Evolutionary conservation across 2,888 invertebrate species (phyloP), one percentile per base, ranked within the genome.

Genomic region (Hydrotaea cyrtoneurina): DNA sequence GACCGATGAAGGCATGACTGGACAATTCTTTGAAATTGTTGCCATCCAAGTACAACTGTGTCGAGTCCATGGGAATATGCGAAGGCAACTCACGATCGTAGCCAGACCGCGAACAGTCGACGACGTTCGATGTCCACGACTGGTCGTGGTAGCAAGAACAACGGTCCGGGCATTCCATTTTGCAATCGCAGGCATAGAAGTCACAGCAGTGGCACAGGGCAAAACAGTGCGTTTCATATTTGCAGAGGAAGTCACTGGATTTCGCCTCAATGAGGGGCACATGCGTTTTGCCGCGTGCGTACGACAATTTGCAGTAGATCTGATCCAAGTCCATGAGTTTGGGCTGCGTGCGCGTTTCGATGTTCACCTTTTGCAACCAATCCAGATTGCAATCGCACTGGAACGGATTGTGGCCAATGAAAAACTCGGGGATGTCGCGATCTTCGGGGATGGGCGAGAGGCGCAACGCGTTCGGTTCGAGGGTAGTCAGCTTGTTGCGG

Each of bases 161-260:
- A 91, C 97, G 96, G 83, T 94, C 94, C 73, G 98, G 98, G 92
- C 98, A 98, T 89, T 96, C 97, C 97, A 98, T 98, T 93, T 98
- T 97, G 93, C 98, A 98, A 93, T 98, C 98, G 93, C 98, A 98
- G 76, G 97, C 97, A 93, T 97, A 98, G 92, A 97, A 98, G 93
- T 98, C 98, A 93, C 98, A 98, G 93, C 98, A 98, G 92, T 97
- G 97, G 92, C 98, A 98, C 87, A 97, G 93, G 5, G 98, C 96
- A 92, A 98, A 98, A 93, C 98, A 98, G 92, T 98, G 97, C 69
- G 96, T 96, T 92, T 96, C 96, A 93, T 98, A 98, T 88, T 96
- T 96, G 94, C 98, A 98, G 90, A 98, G 94, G 93, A 98, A 98
- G 93, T 98, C 97, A 76, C 96, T 96, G 7, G 97, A 95, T 92